Base-by-base conservation (phyloP, 2,797 vertebrate genomes). In the Cossypha heuglini region DNA sequence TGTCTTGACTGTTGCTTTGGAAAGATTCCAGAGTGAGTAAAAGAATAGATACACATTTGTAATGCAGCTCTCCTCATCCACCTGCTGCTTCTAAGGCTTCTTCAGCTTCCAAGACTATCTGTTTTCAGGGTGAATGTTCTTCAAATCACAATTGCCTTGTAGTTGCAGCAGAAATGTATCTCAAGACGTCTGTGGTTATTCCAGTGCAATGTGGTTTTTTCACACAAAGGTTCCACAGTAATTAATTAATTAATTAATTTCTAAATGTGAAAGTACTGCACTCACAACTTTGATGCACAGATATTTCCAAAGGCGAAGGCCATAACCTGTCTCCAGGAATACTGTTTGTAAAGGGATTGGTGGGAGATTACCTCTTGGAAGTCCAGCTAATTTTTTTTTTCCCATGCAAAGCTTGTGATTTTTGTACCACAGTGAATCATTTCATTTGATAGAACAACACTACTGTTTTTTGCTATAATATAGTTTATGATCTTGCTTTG, bases 251-350 rank as follows among this genome's bases (percentile, higher is more conserved):
- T 51, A 17, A 66, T 84, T 81, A 38, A 59, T n/a, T 61, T n/a
- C 25, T 85, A 58, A 40, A 66, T 52, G 31, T 69, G 38, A 62
- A 80, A 80, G 25, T 49, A 26, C 17, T 66, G 21, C 46, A 26
- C 17, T 66, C 11, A 1, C 54, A 1, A 0, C 16, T 76, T 54
- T 76, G 45, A 63, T 33, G 69, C 0, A 3, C 6, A 73, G 51
- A 16, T 85, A 29, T 66, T 93, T 89, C 35, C 55, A 63, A 90
- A 76, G 28, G 26, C 43, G 59, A 89, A 73, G 31, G n/a, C 37
- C 33, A 58, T 25, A 67, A 59, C 10, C 33, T 79, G 6, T 66
- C 13, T 88, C 7, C 45, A 38, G 54, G 26, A 77, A n/a, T 48
- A 48, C 11, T 86, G 18, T 66, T 80, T 8, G 0, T 67, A 72